A percentile compares a stretch with the other conserved stretches of the same genome.
These are phyloP conservation scores for Anguilla marmorata DNA, from an alignment of 2,797 vertebrate genomes.

Conservation along the genomic window DNA sequence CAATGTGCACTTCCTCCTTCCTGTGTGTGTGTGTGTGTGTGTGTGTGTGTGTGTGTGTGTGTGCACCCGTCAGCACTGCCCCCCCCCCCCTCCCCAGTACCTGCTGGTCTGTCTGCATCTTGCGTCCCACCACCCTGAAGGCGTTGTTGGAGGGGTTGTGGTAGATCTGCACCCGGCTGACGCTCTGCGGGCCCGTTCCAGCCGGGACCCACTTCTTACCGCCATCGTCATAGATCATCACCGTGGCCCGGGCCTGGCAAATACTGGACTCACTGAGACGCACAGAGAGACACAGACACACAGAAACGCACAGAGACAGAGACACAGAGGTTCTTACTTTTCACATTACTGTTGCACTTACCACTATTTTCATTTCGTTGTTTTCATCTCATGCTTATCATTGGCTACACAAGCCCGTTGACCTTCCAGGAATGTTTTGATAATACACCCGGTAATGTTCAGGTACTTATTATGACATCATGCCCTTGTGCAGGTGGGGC, in stretches of 20 bases:
- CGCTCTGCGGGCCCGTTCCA: slow-evolving; percentile 75
- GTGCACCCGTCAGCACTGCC: background rate
- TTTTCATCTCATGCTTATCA: too few relatives aligned
- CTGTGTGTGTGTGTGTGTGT: background rate
- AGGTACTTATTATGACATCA: background rate
- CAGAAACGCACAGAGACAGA: too few relatives aligned
- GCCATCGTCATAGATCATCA: slow-evolving; percentile 89
- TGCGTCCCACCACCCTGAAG: slow-evolving; percentile 89
- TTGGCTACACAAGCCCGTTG: too few relatives aligned
- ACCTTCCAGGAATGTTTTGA: background rate
- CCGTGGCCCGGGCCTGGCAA: slow-evolving; percentile 86
- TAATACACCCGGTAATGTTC: background rate
- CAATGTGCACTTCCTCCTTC: background rate
- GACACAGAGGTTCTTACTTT: too few relatives aligned
- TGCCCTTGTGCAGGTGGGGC: background rate
- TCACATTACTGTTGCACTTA: too few relatives aligned
- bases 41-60: background rate
- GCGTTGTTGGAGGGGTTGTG: slow-evolving; percentile 80
- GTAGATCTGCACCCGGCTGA: slow-evolving; percentile 91
- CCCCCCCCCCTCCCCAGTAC: slow-evolving; percentile 55
- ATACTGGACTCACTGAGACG: slow-evolving; percentile 81
- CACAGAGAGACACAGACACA: slow-evolving; percentile 31
- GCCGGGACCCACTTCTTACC: slow-evolving; percentile 88
- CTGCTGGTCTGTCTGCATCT: slow-evolving; percentile 90
- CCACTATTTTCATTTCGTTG: too few relatives aligned